Base-by-base conservation (phyloP, 2,888 invertebrate genomes). In the Eueremaeus valkanovi region DNA sequence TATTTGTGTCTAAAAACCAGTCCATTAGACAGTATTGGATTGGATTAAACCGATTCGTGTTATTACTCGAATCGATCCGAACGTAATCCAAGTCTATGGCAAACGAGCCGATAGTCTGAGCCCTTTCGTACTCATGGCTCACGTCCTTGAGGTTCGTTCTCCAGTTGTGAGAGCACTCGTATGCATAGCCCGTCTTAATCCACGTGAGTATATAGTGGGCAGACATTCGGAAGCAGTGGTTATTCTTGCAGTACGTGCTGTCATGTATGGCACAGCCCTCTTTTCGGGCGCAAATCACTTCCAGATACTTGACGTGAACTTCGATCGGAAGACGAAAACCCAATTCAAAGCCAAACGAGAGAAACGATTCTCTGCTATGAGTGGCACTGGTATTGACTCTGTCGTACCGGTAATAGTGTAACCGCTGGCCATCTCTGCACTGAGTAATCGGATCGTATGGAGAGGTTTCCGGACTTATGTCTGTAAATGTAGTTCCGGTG, bases 121-220 rank as follows among this genome's bases (percentile, higher is more conserved):
- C 36, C 45, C 1, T 45, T 42, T 70, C 70, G 9, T 45, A 24
- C 13, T 3, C 5, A 70, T 70, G 45, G 2, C 1, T 16, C 8
- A 45, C 8, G 16, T 70, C 70, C 24, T 45, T 45, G 11, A 42
- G 8, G 21, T n/a, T 42, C 3, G 5, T 1, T 9, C 2, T 45
- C 24, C 21, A 45, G 21, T 45, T 45, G 24, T 70, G 70, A 16
- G 70, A 70, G 42, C 70, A 70, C 29, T 70, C 42, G 29, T 40
- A 27, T 16, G 70, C n/a, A 3, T 21, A 16, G 8, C 42, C 42
- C 27, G 9, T 21, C 21, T 27, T 70, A 11, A 70, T 9, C 24
- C 18, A 13, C 42, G 1, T 24, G 5, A 70, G 24, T 0, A 8
- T 6, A 70, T 42, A 45, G 36, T 42, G 24, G 36, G 24, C 45